Evolutionary conservation across 30 jellyfish, hydroid and myxozoan species (phyloP).

Genomic region (Nemopilema nomurai): DNA sequence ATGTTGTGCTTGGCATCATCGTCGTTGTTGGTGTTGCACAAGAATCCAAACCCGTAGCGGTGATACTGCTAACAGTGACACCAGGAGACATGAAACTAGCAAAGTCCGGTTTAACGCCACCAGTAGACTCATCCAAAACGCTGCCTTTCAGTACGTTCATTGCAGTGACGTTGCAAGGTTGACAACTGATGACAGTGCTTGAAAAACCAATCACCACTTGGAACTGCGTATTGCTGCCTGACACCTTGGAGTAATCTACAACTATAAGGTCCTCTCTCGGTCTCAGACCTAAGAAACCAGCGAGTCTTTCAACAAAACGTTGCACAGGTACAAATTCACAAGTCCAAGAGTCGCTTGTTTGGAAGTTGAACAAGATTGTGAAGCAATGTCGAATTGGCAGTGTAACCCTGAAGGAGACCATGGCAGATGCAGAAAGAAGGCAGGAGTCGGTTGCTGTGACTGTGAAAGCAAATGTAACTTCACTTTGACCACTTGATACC

Average conservation of each 20-base stretch:
- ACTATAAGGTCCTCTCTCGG: conserved; percentile 4
- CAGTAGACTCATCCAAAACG: not conserved
- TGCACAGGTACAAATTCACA: conserved; percentile 38
- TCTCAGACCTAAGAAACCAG: conserved; percentile 27
- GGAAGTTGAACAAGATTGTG: conserved; percentile 9
- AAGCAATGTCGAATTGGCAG: conserved; percentile 31
- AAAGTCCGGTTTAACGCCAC: not conserved
- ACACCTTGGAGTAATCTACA: not conserved
- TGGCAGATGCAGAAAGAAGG: not conserved
- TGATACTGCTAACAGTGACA: not conserved
- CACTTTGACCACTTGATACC: not conserved
- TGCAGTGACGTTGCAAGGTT: conserved; percentile 34
- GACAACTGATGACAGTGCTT: conserved; percentile 1
- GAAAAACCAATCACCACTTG: conserved; percentile 1
- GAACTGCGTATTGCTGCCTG: conserved; percentile 1
- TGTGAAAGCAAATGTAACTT: not conserved
- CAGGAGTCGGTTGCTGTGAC: conserved; percentile 41
- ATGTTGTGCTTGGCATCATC: not conserved
- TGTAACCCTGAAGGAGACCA: conserved; percentile 4
- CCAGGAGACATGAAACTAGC: conserved; percentile 11
- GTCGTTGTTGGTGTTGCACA: not conserved
- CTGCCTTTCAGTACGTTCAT: not conserved
- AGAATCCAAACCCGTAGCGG: not conserved
- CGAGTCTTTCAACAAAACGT: conserved; percentile 20
- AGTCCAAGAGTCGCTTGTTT: not conserved